Evolutionary conservation across 2,888 invertebrate genomes (phyloP).

Genomic region (Drosophila merina): DNA sequence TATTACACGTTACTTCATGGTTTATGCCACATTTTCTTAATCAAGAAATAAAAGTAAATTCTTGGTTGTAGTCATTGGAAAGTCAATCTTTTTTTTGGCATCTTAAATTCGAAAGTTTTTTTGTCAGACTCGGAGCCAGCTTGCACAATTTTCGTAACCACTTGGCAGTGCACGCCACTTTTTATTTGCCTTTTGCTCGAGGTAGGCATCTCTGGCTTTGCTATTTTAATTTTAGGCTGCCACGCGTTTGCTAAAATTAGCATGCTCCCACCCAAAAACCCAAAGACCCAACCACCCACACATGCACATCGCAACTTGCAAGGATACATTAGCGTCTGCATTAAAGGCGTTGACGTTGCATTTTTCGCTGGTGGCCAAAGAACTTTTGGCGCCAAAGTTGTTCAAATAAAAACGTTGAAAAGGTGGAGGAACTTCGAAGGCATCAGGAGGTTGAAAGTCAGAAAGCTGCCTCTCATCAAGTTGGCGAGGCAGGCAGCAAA

Average conservation of each 20-base stretch:
- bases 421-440: slow-evolving; percentile 9
- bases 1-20: neutral
- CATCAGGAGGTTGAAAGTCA: slow-evolving; percentile 8
- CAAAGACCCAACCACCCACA: neutral
- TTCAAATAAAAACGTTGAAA: slow-evolving; percentile 27
- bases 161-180: slow-evolving; percentile 34
- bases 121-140: slow-evolving; percentile 24
- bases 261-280: slow-evolving; percentile 21
- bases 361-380: slow-evolving; percentile 45
- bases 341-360: slow-evolving; percentile 59
- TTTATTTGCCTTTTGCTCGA: slow-evolving; percentile 12
- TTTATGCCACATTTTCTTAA: neutral
- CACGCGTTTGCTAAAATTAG: slow-evolving; percentile 63
- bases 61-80: neutral
- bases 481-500: slow-evolving; percentile 46
- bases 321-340: slow-evolving; percentile 39
- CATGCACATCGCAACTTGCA: slow-evolving; percentile 8
- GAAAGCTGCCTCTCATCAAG: slow-evolving; percentile 48
- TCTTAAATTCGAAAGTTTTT: slow-evolving; percentile 50
- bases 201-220: slow-evolving; percentile 32
- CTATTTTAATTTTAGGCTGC: slow-evolving; percentile 62
- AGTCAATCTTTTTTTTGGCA: slow-evolving; percentile 1
- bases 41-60: neutral
- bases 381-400: slow-evolving; percentile 37
- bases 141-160: slow-evolving; percentile 36